phyloP scores from a whole-genome alignment of 2,888 invertebrate species.

The Ypsolopha scabrella region DNA sequence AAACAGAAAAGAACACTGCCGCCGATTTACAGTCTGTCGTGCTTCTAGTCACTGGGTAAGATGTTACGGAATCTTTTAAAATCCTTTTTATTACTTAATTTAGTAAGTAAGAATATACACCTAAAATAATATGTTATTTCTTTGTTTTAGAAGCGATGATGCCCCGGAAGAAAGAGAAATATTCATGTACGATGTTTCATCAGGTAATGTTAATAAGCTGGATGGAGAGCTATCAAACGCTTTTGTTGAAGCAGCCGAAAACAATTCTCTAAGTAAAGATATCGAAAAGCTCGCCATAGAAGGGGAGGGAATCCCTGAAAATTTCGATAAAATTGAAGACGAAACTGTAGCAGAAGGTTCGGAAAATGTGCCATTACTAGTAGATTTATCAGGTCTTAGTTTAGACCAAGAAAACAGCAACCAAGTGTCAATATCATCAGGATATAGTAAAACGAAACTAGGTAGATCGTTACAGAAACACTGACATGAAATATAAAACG shows the following conservation, averaged over 20 bases:
- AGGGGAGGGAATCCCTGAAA: conserved; percentile 59
- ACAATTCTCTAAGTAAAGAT: conserved; percentile 79
- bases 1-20: conserved; percentile 80
- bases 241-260: conserved; percentile 89
- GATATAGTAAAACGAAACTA: conserved; percentile 66
- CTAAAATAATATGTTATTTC: neutral
- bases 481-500: conserved; percentile 23
- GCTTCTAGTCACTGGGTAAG: conserved; percentile 85
- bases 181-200: conserved; percentile 86
- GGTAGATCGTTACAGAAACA: conserved; percentile 58
- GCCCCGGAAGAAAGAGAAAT: conserved; percentile 77
- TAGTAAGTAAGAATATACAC: neutral
- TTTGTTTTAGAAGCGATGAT: conserved; percentile 49
- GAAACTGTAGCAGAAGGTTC: conserved; percentile 46
- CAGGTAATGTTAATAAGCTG: conserved; percentile 80
- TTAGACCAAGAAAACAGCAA: conserved; percentile 45
- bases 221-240: conserved; percentile 86
- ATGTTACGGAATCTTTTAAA: conserved; percentile 2
- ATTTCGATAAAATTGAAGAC: conserved; percentile 36
- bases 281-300: conserved; percentile 69
- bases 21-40: conserved; percentile 85
- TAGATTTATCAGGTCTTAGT: conserved; percentile 56
- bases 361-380: conserved; percentile 65
- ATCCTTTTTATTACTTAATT: neutral
- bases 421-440: conserved; percentile 59